Conservation (phyloP, 1,140 invertebrate species). For the Drosophila lini region DNA sequence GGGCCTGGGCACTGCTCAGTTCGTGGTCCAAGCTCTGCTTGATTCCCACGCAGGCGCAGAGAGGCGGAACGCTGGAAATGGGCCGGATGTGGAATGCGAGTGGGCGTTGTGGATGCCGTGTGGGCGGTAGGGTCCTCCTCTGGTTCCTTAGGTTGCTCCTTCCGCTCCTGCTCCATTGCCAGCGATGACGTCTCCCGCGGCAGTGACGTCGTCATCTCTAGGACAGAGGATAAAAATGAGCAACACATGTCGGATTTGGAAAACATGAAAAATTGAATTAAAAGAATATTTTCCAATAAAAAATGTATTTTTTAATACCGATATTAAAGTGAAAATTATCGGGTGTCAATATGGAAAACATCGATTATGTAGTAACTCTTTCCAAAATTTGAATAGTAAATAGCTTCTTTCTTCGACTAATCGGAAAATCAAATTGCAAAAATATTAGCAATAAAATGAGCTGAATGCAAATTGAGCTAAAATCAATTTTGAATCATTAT, state of each 20-base stretch:
- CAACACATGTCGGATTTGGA: not conserved
- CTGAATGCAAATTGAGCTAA: constrained; percentile 36
- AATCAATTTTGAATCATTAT: constrained; percentile 38
- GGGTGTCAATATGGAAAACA: not conserved
- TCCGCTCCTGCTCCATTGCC: constrained; percentile 16
- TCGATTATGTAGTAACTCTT: not conserved
- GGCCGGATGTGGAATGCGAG: constrained; percentile 68
- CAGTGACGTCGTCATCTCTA: constrained; percentile 61
- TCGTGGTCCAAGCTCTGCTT: constrained; percentile 35
- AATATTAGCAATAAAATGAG: constrained; percentile 13
- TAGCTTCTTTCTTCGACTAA: too few species aligned
- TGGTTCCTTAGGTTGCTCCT: constrained; percentile 5
- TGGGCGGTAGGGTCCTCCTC: constrained; percentile 10
- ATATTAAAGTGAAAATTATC: not conserved
- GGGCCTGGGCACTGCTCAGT: constrained; percentile 9
- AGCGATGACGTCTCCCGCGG: constrained; percentile 60
- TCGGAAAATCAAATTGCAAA: constrained; percentile 23
- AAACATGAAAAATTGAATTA: not conserved
- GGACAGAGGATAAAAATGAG: not conserved
- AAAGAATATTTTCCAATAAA: not conserved
- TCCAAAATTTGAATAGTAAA: not conserved
- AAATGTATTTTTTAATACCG: not conserved
- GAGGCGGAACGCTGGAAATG: constrained; percentile 67
- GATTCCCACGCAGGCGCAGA: constrained; percentile 73
- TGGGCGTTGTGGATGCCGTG: constrained; percentile 46